Evolutionary conservation across 2,888 invertebrate genomes (phyloP).

Genomic region (Lutraria lutraria): DNA sequence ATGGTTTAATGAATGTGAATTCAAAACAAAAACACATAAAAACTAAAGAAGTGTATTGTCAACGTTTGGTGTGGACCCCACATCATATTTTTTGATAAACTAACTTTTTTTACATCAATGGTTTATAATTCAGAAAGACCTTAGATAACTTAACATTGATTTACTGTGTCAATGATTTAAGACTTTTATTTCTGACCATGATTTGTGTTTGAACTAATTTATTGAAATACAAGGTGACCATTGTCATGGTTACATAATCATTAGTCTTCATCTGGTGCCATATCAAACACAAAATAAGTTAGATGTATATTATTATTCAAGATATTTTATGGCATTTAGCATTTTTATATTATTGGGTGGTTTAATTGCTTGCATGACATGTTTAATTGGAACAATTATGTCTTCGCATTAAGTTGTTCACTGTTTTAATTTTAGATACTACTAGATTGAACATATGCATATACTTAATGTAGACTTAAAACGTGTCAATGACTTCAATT

Average conservation of each 20-base stretch:
- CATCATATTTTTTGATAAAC: no score
- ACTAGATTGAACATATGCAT: no score
- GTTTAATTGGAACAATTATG: not conserved
- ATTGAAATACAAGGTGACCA: not conserved
- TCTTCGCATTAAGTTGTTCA: not conserved
- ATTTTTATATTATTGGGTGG: not conserved
- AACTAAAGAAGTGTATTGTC: no score
- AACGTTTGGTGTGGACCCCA: no score
- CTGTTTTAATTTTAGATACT: no score
- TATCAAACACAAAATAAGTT: not conserved
- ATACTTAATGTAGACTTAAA: no score
- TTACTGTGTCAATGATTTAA: not conserved
- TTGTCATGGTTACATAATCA: not conserved
- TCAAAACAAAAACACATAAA: no score
- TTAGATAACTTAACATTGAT: no score
- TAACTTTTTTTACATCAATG: no score
- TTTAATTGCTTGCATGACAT: not conserved
- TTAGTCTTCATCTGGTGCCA: not conserved
- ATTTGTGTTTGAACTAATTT: not conserved
- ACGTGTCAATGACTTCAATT: no score
- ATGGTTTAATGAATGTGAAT: no score
- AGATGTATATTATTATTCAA: not conserved
- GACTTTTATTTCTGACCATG: not conserved
- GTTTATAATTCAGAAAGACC: no score
- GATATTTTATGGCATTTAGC: constrained; percentile 1